phyloP scores from a whole-genome alignment of 2,113 vertebrate genomes.

The Accipiter cooperii region DNA sequence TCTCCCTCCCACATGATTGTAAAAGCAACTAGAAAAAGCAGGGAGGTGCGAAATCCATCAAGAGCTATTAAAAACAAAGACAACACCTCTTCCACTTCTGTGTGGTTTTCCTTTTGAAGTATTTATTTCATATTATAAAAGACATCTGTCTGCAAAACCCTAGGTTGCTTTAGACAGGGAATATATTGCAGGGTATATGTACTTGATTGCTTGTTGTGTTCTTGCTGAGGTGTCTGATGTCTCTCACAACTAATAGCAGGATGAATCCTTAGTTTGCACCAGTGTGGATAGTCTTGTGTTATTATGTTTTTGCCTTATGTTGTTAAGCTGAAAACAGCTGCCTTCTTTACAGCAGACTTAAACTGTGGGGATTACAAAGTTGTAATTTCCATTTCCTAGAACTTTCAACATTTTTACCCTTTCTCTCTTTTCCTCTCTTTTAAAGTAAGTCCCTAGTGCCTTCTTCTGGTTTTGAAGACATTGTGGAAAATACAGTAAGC shows the following conservation, averaged over 20 bases:
- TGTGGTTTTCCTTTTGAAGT: neutral
- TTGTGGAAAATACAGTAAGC: neutral
- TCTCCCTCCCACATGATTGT: neutral
- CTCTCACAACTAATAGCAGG: neutral
- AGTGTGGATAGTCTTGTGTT: neutral
- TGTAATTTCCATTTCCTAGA: neutral
- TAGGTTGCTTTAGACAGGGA: neutral
- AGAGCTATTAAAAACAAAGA: neutral
- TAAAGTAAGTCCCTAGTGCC: neutral
- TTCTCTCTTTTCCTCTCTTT: neutral
- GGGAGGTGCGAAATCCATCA: accelerated
- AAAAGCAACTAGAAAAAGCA: neutral
- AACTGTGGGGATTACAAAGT: neutral
- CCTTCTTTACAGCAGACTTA: neutral
- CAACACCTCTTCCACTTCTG: neutral
- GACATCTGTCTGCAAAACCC: neutral
- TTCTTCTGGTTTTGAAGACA: neutral
- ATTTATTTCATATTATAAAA: neutral
- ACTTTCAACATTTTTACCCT: neutral
- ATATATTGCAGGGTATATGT: neutral
- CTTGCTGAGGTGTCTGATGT: neutral
- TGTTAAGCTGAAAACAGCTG: neutral
- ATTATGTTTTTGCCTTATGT: neutral
- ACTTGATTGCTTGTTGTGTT: neutral
- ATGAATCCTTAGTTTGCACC: neutral